phyloP scores from a whole-genome alignment of 2,113 vertebrate genomes.

The Apus apus region DNA sequence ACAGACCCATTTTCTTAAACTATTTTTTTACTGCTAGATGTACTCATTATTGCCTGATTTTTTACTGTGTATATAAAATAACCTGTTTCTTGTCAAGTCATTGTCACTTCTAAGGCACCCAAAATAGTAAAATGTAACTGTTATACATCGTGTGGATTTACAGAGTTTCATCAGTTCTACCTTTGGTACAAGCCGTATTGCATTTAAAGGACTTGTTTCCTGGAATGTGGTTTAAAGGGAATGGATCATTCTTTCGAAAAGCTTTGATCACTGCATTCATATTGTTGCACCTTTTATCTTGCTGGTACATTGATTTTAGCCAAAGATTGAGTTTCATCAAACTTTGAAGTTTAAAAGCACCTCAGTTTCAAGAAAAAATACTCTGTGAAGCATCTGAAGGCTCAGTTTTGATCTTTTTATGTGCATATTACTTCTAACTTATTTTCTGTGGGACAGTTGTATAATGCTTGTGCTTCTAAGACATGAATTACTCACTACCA shows the following conservation, averaged over 20 bases:
- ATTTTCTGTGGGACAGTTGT: not conserved
- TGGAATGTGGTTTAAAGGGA: conserved; percentile 39
- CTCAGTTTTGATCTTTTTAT: conserved; percentile 57
- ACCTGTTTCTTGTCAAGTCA: not conserved
- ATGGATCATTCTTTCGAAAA: conserved; percentile 47
- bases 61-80: not conserved
- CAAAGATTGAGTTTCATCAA: conserved; percentile 64
- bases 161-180: conserved; percentile 8
- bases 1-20: not conserved
- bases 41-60: not conserved
- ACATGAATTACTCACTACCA: not conserved
- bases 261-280: conserved; percentile 65
- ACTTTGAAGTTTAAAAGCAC: conserved; percentile 62
- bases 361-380: conserved; percentile 54
- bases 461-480: not conserved
- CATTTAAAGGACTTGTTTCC: conserved; percentile 46
- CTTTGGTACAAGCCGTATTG: conserved; percentile 14
- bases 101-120: conserved; percentile 6
- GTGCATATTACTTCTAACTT: conserved; percentile 47
- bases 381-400: conserved; percentile 49
- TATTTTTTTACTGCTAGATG: conserved; percentile 6
- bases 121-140: not conserved
- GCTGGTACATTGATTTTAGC: conserved; percentile 64
- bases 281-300: conserved; percentile 67
- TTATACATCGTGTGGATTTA: conserved; percentile 31